These are phyloP conservation scores for Asteroscopus sphinx DNA, from an alignment of 2,888 invertebrate genomes.

Conservation along the genomic window DNA sequence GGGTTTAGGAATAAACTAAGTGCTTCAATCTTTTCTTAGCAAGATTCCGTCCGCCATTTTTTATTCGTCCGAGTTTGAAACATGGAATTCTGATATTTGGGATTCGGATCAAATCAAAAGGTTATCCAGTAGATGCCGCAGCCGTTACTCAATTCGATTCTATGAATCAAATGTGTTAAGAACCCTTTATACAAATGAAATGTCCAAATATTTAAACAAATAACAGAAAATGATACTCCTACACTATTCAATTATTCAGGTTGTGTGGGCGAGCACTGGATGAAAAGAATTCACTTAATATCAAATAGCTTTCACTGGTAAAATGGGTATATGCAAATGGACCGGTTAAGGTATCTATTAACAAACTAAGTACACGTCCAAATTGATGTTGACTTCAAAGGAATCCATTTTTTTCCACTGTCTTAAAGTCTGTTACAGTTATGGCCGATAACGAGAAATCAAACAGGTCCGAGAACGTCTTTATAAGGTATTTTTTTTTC, in stretches of 20 bases:
- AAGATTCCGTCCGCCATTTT: no score
- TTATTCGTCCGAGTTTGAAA: no score
- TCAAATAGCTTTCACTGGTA: slow-evolving; percentile 49
- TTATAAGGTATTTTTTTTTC: no score
- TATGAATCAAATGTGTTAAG: slow-evolving; percentile 16
- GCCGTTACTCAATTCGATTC: slow-evolving; percentile 5
- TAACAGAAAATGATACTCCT: slow-evolving; percentile 17
- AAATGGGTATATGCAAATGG: slow-evolving; percentile 53
- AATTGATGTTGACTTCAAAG: slow-evolving; percentile 40
- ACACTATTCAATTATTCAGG: slow-evolving; percentile 18
- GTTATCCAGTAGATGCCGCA: no score
- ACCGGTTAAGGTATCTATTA: slow-evolving; percentile 46
- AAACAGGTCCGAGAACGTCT: slow-evolving; percentile 26
- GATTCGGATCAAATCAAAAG: slow-evolving; percentile 3
- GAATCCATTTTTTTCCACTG: slow-evolving; percentile 32
- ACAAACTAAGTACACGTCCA: slow-evolving; percentile 46
- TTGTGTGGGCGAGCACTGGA: slow-evolving; percentile 37
- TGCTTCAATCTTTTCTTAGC: no score
- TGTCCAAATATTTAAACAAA: slow-evolving; percentile 32
- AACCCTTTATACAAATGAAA: slow-evolving; percentile 9
- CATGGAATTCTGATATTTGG: neutral
- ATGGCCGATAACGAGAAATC: slow-evolving; percentile 27
- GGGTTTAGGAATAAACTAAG: no score
- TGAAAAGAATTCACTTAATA: slow-evolving; percentile 50
- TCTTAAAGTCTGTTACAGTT: slow-evolving; percentile 29